Evolutionary conservation across 2,113 vertebrate genomes (phyloP).

Genomic region (Bagarius yarrelli): DNA sequence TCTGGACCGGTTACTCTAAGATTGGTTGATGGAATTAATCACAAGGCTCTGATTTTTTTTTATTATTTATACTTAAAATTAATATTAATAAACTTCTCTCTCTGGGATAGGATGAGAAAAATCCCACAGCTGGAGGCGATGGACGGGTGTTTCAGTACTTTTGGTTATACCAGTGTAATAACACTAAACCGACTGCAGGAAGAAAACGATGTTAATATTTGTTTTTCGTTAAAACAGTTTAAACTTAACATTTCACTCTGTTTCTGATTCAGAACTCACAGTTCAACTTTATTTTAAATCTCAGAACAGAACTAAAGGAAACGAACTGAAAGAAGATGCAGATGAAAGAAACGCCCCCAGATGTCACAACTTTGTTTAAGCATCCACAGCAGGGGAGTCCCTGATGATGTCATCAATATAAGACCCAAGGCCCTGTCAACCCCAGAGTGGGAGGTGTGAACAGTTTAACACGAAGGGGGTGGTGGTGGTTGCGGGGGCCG

Average conservation of each 20-base stretch:
- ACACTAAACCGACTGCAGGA: not conserved
- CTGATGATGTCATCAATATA: conserved; percentile 32
- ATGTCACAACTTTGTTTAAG: conserved; percentile 1
- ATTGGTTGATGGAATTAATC: not conserved
- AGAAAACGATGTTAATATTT: not conserved
- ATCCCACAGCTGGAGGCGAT: not conserved
- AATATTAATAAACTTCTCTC: too few relatives aligned
- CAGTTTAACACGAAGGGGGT: not conserved
- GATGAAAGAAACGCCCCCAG: not conserved
- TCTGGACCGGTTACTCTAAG: not conserved
- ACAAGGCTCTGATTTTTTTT: not conserved
- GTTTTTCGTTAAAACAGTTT: not conserved
- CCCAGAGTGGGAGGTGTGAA: conserved; percentile 46
- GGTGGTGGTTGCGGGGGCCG: not conserved
- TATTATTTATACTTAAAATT: too few relatives aligned
- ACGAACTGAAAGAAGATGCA: not conserved
- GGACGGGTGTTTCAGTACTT: not conserved
- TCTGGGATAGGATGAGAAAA: too few relatives aligned
- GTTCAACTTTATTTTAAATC: not conserved
- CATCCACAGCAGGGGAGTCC: conserved; percentile 41
- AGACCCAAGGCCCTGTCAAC: conserved; percentile 20
- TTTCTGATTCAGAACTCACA: not conserved
- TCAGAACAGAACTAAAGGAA: not conserved
- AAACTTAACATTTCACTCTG: not conserved
- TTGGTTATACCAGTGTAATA: not conserved